Conservation (phyloP, 37 sponge, comb jelly and placozoan species). For the Chondrilla cf. caribensis region DNA sequence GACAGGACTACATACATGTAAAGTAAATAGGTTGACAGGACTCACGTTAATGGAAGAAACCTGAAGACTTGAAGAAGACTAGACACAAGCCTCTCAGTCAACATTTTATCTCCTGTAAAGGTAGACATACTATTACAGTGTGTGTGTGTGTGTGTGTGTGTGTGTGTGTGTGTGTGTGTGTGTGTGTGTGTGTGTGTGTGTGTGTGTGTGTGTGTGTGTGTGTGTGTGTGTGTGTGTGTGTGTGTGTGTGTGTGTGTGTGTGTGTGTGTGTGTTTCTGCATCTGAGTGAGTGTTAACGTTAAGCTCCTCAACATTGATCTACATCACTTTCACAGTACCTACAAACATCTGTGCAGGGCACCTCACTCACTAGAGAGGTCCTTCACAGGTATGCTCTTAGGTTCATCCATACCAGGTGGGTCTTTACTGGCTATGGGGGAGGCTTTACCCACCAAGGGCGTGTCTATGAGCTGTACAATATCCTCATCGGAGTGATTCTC, state of each 20-base stretch:
- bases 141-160: slow-evolving; percentile 1
- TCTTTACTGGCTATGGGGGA: too few relatives aligned
- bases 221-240: slow-evolving; percentile 1
- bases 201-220: slow-evolving; percentile 34
- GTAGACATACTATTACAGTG: slow-evolving; percentile 5
- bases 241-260: slow-evolving; percentile 30
- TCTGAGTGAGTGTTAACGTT: background rate
- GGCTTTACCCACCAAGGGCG: slow-evolving; percentile 16
- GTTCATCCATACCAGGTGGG: background rate
- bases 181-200: slow-evolving; percentile 19
- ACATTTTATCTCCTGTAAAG: slow-evolving; percentile 5
- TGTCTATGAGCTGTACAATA: slow-evolving; percentile 52
- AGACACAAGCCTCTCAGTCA: slow-evolving; percentile 45
- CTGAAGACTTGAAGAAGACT: slow-evolving; percentile 23
- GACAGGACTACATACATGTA: background rate
- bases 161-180: slow-evolving; percentile 29
- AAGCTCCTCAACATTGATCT: too few relatives aligned
- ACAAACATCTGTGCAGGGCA: too few relatives aligned
- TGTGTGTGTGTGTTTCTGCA: slow-evolving; percentile 3
- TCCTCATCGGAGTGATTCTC: slow-evolving; percentile 43
- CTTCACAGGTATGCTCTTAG: background rate
- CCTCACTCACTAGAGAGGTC: too few relatives aligned
- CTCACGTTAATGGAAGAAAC: slow-evolving; percentile 49
- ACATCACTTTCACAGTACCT: too few relatives aligned
- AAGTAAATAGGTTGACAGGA: background rate